phyloP scores from a whole-genome alignment of 2,113 vertebrate genomes.

The Phyllostomus hastatus region DNA sequence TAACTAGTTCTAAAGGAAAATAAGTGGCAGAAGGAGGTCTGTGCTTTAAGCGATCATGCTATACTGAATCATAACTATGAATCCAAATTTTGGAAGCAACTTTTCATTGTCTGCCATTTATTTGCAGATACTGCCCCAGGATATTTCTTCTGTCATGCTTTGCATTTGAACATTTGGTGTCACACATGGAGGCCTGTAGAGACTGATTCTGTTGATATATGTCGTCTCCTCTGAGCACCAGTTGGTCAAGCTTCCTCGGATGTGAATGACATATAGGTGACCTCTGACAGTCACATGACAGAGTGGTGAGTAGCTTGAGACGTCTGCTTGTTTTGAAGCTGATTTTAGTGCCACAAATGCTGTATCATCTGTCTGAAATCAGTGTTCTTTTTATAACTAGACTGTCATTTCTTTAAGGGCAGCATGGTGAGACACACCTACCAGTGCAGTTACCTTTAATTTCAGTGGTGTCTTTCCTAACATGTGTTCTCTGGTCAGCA shows the following conservation, averaged over 20 bases:
- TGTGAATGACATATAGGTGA: fast-evolving
- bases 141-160: not conserved
- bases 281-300: not conserved
- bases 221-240: not conserved
- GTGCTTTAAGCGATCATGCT: too few species aligned
- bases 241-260: not conserved
- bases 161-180: not conserved
- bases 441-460: not conserved
- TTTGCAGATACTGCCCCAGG: not conserved
- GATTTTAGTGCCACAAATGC: not conserved
- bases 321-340: not conserved
- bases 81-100: not conserved
- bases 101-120: not conserved
- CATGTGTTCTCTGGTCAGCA: not conserved
- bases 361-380: not conserved
- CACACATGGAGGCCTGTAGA: not conserved
- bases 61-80: too few species aligned
- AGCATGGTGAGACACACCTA: not conserved
- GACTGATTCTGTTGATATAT: not conserved
- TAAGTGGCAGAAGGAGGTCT: not conserved
- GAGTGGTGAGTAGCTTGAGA: not conserved
- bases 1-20: not conserved
- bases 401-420: not conserved
- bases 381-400: not conserved
- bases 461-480: not conserved